Evolutionary conservation across 2,797 vertebrate genomes (phyloP), one percentile per base, ranked within the genome.

Genomic region (Semaprochilodus insignis): DNA sequence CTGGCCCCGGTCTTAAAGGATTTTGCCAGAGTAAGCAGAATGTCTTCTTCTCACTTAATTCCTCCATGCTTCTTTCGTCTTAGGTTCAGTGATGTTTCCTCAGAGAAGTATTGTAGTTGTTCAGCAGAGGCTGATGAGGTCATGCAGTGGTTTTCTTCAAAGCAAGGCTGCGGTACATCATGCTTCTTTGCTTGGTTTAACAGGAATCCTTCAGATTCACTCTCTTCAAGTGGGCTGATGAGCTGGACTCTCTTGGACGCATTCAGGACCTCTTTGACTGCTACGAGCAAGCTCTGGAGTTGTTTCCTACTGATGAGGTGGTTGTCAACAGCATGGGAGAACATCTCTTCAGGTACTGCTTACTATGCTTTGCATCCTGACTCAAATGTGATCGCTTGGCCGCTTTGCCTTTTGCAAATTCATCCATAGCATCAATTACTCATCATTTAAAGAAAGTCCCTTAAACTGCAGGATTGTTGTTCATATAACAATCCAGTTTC

Each of bases 261-360:
- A 93, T 96, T 84, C 96, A 97, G 90, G 97, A 99, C 88, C 95
- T 99, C 36, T 97, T 99, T 87, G 94, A 96, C 90, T 97, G 97
- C 83, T 99, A 98, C 0, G 97, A 99, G 52, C 97, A 99, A 92
- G 98, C 98, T 0, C 93, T 99, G 86, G 97, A 99, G 57, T 93
- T 99, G 19, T 99, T 96, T 85, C 98, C 98, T 1, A 90, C 92
- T 27, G 97, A 99, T 83, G 98, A 99, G 91, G 95, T 99, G 73
- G 99, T 99, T 86, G 94, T 98, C 34, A 99, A 99, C 90, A 99
- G 97, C 88, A 97, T 99, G 97, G 98, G 98, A 3, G 97, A 99
- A 87, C 97, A 99, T 86, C 95, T 99, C 44, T 99, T 99, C 95
- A 97, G 97, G 98, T 99, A 92, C 71, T 1, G 4, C 86, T 78